phyloP scores from a whole-genome alignment of 2,888 invertebrate genomes.

The Subacronicta megacephala region DNA sequence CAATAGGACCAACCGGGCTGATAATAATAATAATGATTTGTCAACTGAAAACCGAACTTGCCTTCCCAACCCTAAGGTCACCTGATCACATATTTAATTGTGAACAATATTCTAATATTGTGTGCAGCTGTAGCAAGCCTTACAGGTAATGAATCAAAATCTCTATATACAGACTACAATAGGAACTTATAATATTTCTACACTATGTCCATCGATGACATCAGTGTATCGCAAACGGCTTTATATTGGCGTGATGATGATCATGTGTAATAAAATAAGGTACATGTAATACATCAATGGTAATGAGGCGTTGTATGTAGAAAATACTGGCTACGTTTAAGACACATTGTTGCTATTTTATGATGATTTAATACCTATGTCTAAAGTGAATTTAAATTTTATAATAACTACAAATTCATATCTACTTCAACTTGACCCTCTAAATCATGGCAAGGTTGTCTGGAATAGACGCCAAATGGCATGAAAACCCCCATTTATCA shows the following conservation, averaged over 20 bases:
- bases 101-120: neutral
- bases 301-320: slow-evolving; percentile 42
- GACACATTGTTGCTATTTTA: neutral
- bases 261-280: slow-evolving; percentile 19
- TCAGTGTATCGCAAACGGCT: slow-evolving; percentile 22
- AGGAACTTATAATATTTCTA: slow-evolving; percentile 27
- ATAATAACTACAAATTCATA: no score
- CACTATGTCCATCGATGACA: slow-evolving; percentile 41
- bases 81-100: no score
- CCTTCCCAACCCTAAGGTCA: no score
- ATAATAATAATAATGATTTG: no score
- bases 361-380: neutral
- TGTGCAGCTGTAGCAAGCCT: slow-evolving; percentile 11
- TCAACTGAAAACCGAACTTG: no score
- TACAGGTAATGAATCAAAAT: slow-evolving; percentile 40
- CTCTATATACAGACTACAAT: slow-evolving; percentile 55
- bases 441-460: no score
- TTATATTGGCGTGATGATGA: slow-evolving; percentile 31
- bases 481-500: no score
- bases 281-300: slow-evolving; percentile 35
- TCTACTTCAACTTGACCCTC: no score
- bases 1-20: no score
- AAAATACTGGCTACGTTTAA: slow-evolving; percentile 14
- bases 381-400: no score
- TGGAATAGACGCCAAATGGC: no score